Percentiles rank a stretch among this genome's conserved stretches.
phyloP scores from a whole-genome alignment of 1,140 invertebrate species.

The Fopius arisanus region DNA sequence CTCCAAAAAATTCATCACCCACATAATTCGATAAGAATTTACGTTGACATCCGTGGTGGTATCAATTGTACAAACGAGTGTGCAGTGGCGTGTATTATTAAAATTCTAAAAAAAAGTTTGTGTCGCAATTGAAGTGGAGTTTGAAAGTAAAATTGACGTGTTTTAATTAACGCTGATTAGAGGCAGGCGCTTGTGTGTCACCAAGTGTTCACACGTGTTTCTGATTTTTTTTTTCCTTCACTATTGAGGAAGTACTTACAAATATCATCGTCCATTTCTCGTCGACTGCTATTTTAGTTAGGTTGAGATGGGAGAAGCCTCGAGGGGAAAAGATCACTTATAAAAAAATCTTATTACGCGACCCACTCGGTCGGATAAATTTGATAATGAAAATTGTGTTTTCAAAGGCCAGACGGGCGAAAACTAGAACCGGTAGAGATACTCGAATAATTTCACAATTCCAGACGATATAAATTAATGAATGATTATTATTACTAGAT shows the following conservation, averaged over 20 bases:
- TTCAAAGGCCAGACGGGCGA: not conserved
- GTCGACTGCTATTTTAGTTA: not conserved
- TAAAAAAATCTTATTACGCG: slow-evolving; percentile 4
- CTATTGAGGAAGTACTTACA: not conserved
- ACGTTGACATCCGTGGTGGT: not conserved
- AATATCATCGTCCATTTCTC: slow-evolving; percentile 8
- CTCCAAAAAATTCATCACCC: not conserved
- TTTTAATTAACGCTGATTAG: not conserved
- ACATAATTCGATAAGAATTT: not conserved
- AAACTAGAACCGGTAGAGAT: not conserved
- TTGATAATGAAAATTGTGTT: slow-evolving; percentile 9
- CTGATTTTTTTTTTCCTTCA: not conserved
- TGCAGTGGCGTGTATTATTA: no score
- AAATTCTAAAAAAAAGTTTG: no score
- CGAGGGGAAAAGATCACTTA: not conserved
- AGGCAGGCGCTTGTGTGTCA: not conserved
- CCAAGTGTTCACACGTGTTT: not conserved
- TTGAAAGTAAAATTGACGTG: not conserved
- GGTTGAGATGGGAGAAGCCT: not conserved
- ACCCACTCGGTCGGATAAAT: not conserved
- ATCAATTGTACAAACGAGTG: no score
- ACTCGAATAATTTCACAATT: not conserved
- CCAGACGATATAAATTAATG: not conserved
- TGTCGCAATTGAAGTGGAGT: not conserved
- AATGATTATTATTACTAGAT: no score